Evolutionary conservation across 2,888 invertebrate species (phyloP), one percentile per base, ranked within the genome.

Genomic region (Tromatobia lineatoria): DNA sequence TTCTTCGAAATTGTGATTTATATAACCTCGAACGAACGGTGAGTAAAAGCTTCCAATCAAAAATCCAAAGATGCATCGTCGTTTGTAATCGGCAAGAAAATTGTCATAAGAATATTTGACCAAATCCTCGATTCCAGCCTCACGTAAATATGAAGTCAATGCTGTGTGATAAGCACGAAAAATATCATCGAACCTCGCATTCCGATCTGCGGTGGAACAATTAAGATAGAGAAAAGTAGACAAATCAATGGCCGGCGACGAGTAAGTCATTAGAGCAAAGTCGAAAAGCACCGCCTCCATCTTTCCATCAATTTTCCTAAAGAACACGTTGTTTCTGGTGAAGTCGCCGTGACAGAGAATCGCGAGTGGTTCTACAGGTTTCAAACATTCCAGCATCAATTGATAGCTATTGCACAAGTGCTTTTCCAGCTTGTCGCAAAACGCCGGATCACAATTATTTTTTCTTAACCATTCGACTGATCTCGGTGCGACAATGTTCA

Each of bases 271-370:
- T 34, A 90, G 34, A 0, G 91, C 92, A 23, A 92, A 93, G 47
- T 93, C 91, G 25, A 91, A 87, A 11, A 91, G 23, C 78, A 86
- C 87, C 1, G 85, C 85, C 18, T 86, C 82, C 0, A 88, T 10
- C 4, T 83, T 45, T 0, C 59, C 86, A 11, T 70, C 77, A 7
- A 23, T 79, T 42, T 73, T 61, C 6, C 88, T 87, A 69, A 90
- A 93, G 13, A 93, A 79, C 3, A 88, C 66, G 69, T 93, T 93
- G 73, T 91, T 91, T 45, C 90, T 82, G 0, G 92, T 90, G 54
- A 90, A 91, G 54, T 93, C 93, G 0, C 93, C 93, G 67, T 93
- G 93, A 74, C 92, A 90, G 1, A 93, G 13, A 0, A 90, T 91
- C 1, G 92, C 89, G 0, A 93, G 70, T 1, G 92, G 92, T 59